These are phyloP conservation scores for Vespertilio murinus DNA, from an alignment of 2,797 vertebrate species.

Conservation along the genomic window DNA sequence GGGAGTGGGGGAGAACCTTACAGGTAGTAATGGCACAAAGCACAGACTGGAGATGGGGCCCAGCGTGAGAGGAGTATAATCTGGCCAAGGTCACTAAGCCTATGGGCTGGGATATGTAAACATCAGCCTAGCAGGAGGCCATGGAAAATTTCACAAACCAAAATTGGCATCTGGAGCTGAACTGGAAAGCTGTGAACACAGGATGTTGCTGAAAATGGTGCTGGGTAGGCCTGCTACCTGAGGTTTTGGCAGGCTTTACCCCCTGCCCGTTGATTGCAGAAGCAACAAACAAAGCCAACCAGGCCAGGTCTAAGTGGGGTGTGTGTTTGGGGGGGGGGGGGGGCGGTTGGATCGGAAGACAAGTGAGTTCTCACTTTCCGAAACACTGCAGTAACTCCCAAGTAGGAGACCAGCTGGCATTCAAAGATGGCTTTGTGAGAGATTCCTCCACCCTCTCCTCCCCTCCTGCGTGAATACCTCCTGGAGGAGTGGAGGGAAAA, in stretches of 20 bases:
- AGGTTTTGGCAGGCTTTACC: conserved; percentile 52
- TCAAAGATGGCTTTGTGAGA: conserved; percentile 2
- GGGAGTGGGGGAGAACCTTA: too few species aligned
- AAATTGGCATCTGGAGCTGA: conserved; percentile 56
- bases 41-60: not conserved
- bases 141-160: conserved; percentile 57
- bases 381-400: not conserved
- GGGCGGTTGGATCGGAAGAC: not conserved
- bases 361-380: conserved; percentile 21
- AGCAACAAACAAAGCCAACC: conserved; percentile 46
- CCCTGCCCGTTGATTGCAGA: conserved; percentile 59
- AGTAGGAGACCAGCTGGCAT: not conserved
- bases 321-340: too few species aligned
- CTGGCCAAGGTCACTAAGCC: not conserved
- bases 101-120: not conserved
- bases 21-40: not conserved
- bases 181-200: conserved; percentile 59
- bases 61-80: not conserved
- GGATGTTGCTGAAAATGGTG: conserved; percentile 63
- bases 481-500: not conserved
- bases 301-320: not conserved
- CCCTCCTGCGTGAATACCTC: not conserved
- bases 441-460: not conserved
- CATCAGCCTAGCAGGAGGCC: not conserved
- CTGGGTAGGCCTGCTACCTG: conserved; percentile 62